Conservation (phyloP, 2,888 invertebrate species). For the Zeuzera pyrina region DNA sequence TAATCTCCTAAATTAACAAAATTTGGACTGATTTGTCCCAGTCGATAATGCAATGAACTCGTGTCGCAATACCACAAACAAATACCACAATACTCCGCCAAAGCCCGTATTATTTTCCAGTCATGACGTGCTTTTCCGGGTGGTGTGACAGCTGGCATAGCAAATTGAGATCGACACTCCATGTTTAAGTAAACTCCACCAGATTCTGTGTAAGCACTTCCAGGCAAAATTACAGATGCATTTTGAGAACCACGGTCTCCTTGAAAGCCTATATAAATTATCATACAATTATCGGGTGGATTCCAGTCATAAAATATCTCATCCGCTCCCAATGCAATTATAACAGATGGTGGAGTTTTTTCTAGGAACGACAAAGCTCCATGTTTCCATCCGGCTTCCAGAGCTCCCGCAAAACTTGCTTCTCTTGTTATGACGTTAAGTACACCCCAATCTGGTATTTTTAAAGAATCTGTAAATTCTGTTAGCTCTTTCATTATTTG, state of each 20-base stretch:
- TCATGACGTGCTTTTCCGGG: slow-evolving; percentile 95
- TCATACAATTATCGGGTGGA: slow-evolving; percentile 82
- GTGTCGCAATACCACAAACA: slow-evolving; percentile 38
- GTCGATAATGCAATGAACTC: slow-evolving; percentile 29
- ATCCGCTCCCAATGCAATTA: slow-evolving; percentile 95
- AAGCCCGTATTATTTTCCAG: slow-evolving; percentile 91
- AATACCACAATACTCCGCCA: slow-evolving; percentile 44
- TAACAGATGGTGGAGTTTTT: slow-evolving; percentile 78
- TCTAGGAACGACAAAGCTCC: slow-evolving; percentile 75
- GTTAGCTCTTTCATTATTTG: slow-evolving; percentile 28
- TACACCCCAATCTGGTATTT: slow-evolving; percentile 49
- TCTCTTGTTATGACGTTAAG: slow-evolving; percentile 94
- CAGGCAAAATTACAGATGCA: slow-evolving; percentile 93
- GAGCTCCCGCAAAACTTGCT: slow-evolving; percentile 93
- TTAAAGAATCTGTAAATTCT: slow-evolving; percentile 18
- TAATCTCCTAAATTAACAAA: slow-evolving; percentile 32
- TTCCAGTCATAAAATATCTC: slow-evolving; percentile 82
- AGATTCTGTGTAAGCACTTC: slow-evolving; percentile 98
- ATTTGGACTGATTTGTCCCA: slow-evolving; percentile 51
- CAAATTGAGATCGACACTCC: slow-evolving; percentile 94
- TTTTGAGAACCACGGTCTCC: slow-evolving; percentile 93
- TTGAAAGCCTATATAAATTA: slow-evolving; percentile 95
- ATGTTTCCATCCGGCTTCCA: slow-evolving; percentile 94
- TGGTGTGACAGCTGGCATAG: slow-evolving; percentile 88
- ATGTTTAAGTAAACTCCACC: slow-evolving; percentile 95